Evolutionary conservation across 2,888 invertebrate species (phyloP), one percentile per base, ranked within the genome.

Genomic region (Drosophila mayaguana): DNA sequence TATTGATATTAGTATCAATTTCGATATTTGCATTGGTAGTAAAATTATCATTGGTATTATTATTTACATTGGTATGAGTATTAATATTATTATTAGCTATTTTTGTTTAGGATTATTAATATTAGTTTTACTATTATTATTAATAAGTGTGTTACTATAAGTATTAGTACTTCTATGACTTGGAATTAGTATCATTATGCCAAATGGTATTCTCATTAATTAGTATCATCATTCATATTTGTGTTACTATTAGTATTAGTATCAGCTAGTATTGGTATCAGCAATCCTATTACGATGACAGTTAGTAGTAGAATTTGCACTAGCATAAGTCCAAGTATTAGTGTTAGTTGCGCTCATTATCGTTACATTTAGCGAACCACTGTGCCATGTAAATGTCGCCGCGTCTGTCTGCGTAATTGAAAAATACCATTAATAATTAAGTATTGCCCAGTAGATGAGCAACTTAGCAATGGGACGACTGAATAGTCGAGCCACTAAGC

Each of bases 341-440:
- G 0, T 6, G 2, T 8, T 36, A 20, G 56, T 2, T 34, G 28
- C 4, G 11, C 7, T 8, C 38, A 25, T 54, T n/a, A 16, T 6
- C 43, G 2, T 43, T 34, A 34, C 5, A 2, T 1, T 11, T 40
- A 34, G 25, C 6, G 45, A 14, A 12, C 83, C 83, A 83, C 78
- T 63, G 79, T 81, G 18, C 22, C 40, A 34, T 55, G 71, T 54
- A 85, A 89, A 86, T 86, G 89, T 88, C 89, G 75, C 53, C 72
- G 74, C 16, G 0, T 28, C 73, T 72, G 65, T 80, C 88, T 72
- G 89, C 85, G 85, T 89, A 89, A 88, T 89, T 88, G 85, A 88
- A 86, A 88, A 86, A 82, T 78, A 72, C 57, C 72, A 86, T 86
- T 84, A 89, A 82, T 67, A 75, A 55, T 76, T 84, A 73, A 72